phyloP scores from a whole-genome alignment of 1,140 invertebrate species.

The Drosophila nannoptera region DNA sequence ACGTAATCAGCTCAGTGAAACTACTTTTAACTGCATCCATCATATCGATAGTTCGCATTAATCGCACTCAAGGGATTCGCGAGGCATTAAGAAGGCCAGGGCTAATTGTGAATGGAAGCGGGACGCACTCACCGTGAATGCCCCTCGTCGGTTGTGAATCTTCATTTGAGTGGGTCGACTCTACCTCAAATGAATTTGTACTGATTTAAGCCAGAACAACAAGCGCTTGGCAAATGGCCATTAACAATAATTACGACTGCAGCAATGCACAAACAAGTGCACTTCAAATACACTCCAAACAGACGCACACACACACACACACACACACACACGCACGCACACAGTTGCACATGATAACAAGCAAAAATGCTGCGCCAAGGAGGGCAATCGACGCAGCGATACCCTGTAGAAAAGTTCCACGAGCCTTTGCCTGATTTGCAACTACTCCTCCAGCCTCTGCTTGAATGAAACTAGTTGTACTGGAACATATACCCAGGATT shows the following conservation, averaged over 20 bases:
- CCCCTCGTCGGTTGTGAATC: constrained; percentile 27
- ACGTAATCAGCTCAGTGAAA: no score
- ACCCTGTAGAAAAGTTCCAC: neutral
- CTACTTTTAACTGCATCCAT: neutral
- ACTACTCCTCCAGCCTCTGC: no score
- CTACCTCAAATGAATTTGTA: constrained; percentile 30
- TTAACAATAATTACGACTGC: constrained; percentile 76
- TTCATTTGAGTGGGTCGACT: constrained; percentile 19
- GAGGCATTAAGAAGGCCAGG: neutral
- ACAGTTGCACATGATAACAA: constrained; percentile 5
- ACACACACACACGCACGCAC: constrained; percentile 6
- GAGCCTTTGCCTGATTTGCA: no score
- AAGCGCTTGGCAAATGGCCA: constrained; percentile 57
- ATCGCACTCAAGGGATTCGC: neutral
- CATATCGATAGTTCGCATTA: neutral
- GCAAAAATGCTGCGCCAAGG: neutral
- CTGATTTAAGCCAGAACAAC: constrained; percentile 34
- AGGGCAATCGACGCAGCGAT: neutral
- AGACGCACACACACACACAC: constrained; percentile 7
- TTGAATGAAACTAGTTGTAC: no score
- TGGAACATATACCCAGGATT: neutral
- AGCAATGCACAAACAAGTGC: constrained; percentile 68
- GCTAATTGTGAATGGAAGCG: constrained; percentile 7
- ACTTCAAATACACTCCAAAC: constrained; percentile 45
- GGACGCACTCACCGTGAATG: neutral